Base-by-base conservation (phyloP, 2,113 vertebrate genomes). In the Lanius collurio region DNA sequence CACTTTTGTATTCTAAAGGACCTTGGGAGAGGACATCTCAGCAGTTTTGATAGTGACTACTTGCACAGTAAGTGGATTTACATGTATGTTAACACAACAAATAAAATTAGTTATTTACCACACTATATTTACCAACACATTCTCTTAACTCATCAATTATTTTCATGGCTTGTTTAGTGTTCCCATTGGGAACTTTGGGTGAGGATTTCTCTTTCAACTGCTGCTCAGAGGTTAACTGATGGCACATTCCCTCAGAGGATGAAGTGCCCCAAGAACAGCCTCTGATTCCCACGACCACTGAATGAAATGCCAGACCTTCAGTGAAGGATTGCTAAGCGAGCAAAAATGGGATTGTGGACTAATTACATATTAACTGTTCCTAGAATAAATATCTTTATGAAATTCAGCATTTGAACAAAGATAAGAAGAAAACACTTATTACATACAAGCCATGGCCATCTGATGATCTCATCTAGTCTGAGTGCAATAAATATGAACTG, bases 401-500 rank as follows among this genome's bases (percentile, higher is more conserved):
- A 83, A 89, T 59, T 44, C 33, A 77, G 23, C 44, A 74, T 37
- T 93, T 88, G 74, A 91, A 93, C 55, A 81, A 92, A 10, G 37
- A 39, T 39, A 74, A 96, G 30, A 94, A 93, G 15, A 80, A 89
- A 94, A 80, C 53, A 92, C 50, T 82, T 44, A n/a, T 91, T 98
- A 98, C 98, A 94, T 98, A 99, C 99, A 98, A 99, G 99, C 99
- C 99, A 99, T 0, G 99, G 99, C 99, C 99, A 99, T 92, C 96
- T 98, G 98, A 99, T 99, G 98, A 99, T 99, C 84, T 96, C 96
- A 62, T 99, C 99, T 95, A 99, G 97, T 97, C 98, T 98, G 94
- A 99, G 98, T 86, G 99, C 99, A 94, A 99, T 99, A 98, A 99
- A 99, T 98, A 99, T 99, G 97, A 99, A 99, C 98, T 99, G 99